Evolutionary conservation across 2,888 invertebrate species (phyloP).

Genomic region (Parnassius glacialis): DNA sequence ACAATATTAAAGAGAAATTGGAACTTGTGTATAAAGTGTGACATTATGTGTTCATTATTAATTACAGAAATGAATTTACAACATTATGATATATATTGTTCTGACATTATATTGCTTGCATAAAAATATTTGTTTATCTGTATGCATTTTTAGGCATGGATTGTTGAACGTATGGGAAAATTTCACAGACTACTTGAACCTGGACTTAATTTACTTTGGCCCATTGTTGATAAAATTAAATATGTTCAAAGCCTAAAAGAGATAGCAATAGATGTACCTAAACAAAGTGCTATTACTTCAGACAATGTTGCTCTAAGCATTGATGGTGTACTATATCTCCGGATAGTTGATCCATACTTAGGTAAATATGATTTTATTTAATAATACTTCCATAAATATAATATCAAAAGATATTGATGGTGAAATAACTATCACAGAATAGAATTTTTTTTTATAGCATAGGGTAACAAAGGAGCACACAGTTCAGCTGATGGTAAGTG

Average conservation of each 20-base stretch:
- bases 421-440: too few species aligned
- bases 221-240: slow-evolving; percentile 94
- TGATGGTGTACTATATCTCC: slow-evolving; percentile 97
- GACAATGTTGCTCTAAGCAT: slow-evolving; percentile 98
- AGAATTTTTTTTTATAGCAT: too few species aligned
- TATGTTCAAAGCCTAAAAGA: slow-evolving; percentile 99
- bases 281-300: slow-evolving; percentile 98
- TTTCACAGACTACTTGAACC: slow-evolving; percentile 96
- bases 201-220: slow-evolving; percentile 95
- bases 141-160: slow-evolving; percentile 88
- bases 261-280: slow-evolving; percentile 99
- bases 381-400: too few species aligned
- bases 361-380: slow-evolving; percentile 59
- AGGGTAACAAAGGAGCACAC: too few species aligned
- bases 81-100: too few species aligned
- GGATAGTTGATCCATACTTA: slow-evolving; percentile 95
- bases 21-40: too few species aligned
- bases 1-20: too few species aligned
- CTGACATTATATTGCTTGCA: background rate
- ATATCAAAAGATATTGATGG: too few species aligned
- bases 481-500: too few species aligned
- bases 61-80: too few species aligned
- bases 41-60: too few species aligned
- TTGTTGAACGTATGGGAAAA: slow-evolving; percentile 99
- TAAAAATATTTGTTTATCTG: slow-evolving; percentile 9